Evolutionary conservation across 2,797 vertebrate species (phyloP), one percentile per base, ranked within the genome.

Genomic region (Paedocypris micromegethes): DNA sequence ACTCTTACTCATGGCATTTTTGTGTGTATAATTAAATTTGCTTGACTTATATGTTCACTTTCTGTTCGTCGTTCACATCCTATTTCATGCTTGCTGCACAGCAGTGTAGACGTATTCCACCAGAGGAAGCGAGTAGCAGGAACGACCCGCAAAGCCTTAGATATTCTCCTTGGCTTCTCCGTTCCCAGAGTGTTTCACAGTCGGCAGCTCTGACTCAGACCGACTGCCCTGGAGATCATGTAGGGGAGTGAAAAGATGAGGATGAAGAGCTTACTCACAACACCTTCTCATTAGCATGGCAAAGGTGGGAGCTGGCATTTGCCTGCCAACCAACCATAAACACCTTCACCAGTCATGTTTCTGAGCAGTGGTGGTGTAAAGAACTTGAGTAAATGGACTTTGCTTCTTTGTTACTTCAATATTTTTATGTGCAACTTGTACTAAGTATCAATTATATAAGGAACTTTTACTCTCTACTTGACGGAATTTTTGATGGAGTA

Each of bases 251-350:
- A 55, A 69, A 69, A 69, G 54, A 69, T 55, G 62, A 69, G 62
- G 54, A 69, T 55, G 67, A 70, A 43, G 52, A 62, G 67, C 59
- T 62, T 59, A 70, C 56, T 70, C 67, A 70, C 67, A 70, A 56
- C 67, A 70, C 67, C 59, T 70, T 62, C 67, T 70, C 59, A 63
- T 70, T 70, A 70, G 46, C 67, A 62, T 70, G 67, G 54, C 56
- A 62, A 63, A 70, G 46, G 67, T 70, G 67, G 59, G 52, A 62
- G 67, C 67, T 70, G 67, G 45, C 58, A 43, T 69, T 62, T 63
- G 59, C 59, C 51, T 63, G 67, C 58, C 51, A 70, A 63, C 39
- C 39, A 70, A 70, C 58, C 58, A 43, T 42, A 55, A 69, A 69
- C 37, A 40, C 57, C 0, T 6, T 68, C 37, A 57, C 58, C 67